Evolutionary conservation across 2,113 vertebrate species (phyloP).

Genomic region (Rhinolophus sinicus): DNA sequence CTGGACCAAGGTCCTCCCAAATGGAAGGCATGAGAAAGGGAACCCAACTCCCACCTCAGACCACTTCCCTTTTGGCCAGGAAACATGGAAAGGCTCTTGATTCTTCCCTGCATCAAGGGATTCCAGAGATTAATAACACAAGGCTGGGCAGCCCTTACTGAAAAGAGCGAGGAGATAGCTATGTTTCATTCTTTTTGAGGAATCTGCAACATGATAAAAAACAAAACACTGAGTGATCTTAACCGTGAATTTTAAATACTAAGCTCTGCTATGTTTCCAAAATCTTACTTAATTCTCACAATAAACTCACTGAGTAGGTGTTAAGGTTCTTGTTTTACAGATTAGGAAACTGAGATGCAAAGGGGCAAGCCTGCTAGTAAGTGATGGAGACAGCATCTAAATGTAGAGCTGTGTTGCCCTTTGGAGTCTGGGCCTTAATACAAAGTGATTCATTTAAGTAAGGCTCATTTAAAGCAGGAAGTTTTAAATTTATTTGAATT

Average conservation of each 20-base stretch:
- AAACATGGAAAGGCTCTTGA: neutral
- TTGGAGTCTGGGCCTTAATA: neutral
- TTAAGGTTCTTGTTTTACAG: neutral
- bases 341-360: neutral
- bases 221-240: neutral
- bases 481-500: conserved; percentile 21
- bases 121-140: neutral
- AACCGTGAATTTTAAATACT: neutral
- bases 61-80: neutral
- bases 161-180: neutral
- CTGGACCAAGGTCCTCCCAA: neutral
- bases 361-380: neutral
- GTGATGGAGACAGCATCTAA: neutral
- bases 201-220: neutral
- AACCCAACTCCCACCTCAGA: neutral
- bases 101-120: neutral
- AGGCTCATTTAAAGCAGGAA: neutral
- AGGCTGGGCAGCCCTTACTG: neutral
- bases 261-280: neutral
- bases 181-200: neutral
- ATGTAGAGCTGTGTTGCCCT: neutral
- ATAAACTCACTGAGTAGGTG: neutral
- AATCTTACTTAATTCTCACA: neutral
- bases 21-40: neutral
- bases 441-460: neutral